phyloP scores from a whole-genome alignment of 2,888 invertebrate species.

The Automeris io region DNA sequence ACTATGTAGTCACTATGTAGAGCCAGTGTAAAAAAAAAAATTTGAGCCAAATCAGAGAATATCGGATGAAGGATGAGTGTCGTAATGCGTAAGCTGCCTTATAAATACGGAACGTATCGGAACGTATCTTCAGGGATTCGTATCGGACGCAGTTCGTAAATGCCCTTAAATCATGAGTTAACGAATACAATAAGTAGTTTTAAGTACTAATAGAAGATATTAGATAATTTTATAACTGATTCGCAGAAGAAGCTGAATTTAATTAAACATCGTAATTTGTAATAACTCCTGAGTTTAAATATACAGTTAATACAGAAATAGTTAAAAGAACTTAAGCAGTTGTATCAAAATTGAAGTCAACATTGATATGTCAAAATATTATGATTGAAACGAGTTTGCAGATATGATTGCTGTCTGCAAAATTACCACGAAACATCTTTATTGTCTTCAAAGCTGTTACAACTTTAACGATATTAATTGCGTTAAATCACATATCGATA shows the following conservation, averaged over 20 bases:
- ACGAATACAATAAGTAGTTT: too few species aligned
- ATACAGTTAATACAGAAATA: neutral
- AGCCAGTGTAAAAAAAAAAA: too few species aligned
- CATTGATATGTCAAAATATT: neutral
- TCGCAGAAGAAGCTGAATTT: neutral
- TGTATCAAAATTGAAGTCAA: neutral
- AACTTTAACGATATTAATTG: slow-evolving; percentile 7
- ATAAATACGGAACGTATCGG: too few species aligned
- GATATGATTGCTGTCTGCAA: neutral
- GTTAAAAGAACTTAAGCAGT: neutral
- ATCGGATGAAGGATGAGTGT: too few species aligned
- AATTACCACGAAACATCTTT: neutral
- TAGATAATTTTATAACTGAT: too few species aligned
- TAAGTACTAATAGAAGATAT: too few species aligned
- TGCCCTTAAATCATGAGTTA: too few species aligned
- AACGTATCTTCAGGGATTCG: too few species aligned
- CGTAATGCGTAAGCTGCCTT: too few species aligned
- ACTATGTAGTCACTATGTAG: too few species aligned
- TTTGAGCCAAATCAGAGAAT: too few species aligned
- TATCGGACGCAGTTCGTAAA: too few species aligned
- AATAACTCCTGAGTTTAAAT: neutral
- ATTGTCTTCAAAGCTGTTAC: slow-evolving; percentile 3
- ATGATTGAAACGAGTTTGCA: neutral
- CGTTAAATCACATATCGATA: slow-evolving; percentile 7
- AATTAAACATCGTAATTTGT: neutral